Evolutionary conservation across 2,888 invertebrate genomes (phyloP), one percentile per base, ranked within the genome.

Genomic region (Trimorus sp.): DNA sequence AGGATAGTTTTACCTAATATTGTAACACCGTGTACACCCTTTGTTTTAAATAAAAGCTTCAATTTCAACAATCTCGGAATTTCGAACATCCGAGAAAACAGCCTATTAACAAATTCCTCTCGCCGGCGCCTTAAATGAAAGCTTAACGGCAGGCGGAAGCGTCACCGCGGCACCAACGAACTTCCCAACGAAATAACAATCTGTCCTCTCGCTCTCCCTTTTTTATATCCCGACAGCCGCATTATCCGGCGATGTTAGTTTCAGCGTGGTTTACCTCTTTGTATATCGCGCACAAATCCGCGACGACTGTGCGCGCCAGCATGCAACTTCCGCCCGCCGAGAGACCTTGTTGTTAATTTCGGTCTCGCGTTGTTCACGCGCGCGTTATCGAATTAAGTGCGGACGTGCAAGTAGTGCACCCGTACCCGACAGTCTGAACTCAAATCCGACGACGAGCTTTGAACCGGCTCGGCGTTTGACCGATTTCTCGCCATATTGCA

Each of bases 271-370:
- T 59, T 59, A 38, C 38, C 58, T 59, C 48, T 69, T 38, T 59
- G 40, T 69, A 58, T 59, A 59, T 69, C 26, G 42, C 58, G 48
- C 48, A 56, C 37, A 59, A 59, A 37, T 69, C 49, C 11, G 58
- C 53, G 49, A 58, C 59, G 38, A 59, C 60, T 60, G 60, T 53
- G 36, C 15, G 12, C 70, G 45, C 70, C 26, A 62, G 62, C 62
- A 71, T 71, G 62, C 71, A 63, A 73, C 62, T 73, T 73, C 54
- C 54, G 62, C 62, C 54, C 60, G 14, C 15, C 15, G 26, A 62
- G 4, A 70, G 51, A 59, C 37, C 51, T 59, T n/a, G 60, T 40
- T 54, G 78, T 78, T 78, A 78, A 78, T 78, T 78, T 78, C 53
- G 49, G 45, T 63, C 71, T 71, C 65, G 36, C 51, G 65, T 71